A percentile compares a stretch with the other conserved stretches of the same genome.
Evolutionary conservation across 2,888 invertebrate species (phyloP).

Genomic region (Stratiomys singularior): DNA sequence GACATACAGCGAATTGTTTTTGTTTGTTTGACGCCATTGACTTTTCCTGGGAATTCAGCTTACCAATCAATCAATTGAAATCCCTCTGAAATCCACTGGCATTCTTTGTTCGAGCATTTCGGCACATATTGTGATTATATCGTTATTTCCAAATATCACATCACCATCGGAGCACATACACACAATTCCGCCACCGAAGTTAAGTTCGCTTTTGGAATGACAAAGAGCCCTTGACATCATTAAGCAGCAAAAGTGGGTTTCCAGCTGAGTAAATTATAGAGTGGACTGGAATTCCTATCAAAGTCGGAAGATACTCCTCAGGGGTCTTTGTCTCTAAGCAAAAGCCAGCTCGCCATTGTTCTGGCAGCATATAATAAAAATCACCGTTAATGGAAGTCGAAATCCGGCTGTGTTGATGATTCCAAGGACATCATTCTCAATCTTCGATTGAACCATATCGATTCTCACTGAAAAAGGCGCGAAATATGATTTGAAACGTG

Average conservation of each 20-base stretch:
- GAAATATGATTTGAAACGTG: slow-evolving; percentile 39
- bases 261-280: slow-evolving; percentile 53
- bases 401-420: slow-evolving; percentile 28
- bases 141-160: neutral
- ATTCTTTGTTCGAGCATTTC: neutral
- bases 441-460: slow-evolving; percentile 6
- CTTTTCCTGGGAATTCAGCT: too few species aligned
- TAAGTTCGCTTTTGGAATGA: slow-evolving; percentile 18
- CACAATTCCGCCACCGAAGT: slow-evolving; percentile 11
- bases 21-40: too few species aligned
- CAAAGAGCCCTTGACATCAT: slow-evolving; percentile 51
- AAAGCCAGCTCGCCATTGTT: slow-evolving; percentile 23
- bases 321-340: slow-evolving; percentile 49
- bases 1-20: too few species aligned
- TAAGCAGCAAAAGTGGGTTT: slow-evolving; percentile 50
- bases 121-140: neutral
- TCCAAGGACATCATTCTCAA: slow-evolving; percentile 43
- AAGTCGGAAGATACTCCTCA: slow-evolving; percentile 48
- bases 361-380: neutral
- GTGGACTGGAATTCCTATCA: slow-evolving; percentile 48
- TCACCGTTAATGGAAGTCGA: slow-evolving; percentile 35
- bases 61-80: too few species aligned
- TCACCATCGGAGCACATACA: neutral
- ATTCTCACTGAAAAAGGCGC: slow-evolving; percentile 46
- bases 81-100: too few species aligned